Base-by-base conservation (phyloP, 2,888 invertebrate genomes). In the Heterodera filipjevi region DNA sequence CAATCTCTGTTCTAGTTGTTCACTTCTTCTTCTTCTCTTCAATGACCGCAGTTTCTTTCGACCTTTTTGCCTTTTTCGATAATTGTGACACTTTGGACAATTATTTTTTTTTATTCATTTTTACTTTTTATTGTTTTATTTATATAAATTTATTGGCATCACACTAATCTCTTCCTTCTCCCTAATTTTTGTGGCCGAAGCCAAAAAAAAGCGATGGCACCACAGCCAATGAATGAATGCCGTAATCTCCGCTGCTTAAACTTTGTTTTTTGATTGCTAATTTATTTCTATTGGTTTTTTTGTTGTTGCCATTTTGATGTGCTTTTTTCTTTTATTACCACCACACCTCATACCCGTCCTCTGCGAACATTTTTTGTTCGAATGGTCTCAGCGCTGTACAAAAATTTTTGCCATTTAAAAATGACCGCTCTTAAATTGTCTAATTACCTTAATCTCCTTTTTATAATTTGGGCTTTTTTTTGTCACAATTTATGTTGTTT, bases 351-450 rank as follows among this genome's bases (percentile, higher is more conserved):
- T 22, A 59, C 6, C 59, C 59, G 27, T n/a, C 59, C 59, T 59
- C 59, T 59, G 59, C 59, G 59, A 59, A 59, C 59, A 27, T 59
- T 59, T 59, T 59, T 19, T 10, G 59, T 59, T 59, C 59, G 59
- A 59, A 59, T 59, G 59, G 59, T 59, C 59, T 59, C 59, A 59
- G 59, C 59, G 59, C 59, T 59, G 59, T 59, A 59, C 59, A 59
- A 59, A 59, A 59, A 27, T 59, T 59, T 59, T 59, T 59, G 22
- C 2, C n/a, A 59, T n/a, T n/a, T 49, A 16, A n/a, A 19, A 19
- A 16, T 22, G 3, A 19, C 49, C 19, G 19, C 8, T 59, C n/a
- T n/a, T 59, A 27, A 49, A 59, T 22, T 22, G 19, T 5, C 5
- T 22, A 53, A 53, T n/a, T 27, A 59, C n/a, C n/a, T 5, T 59